Conservation (phyloP, 2,888 invertebrate genomes). For the Ennomos quercinarius region DNA sequence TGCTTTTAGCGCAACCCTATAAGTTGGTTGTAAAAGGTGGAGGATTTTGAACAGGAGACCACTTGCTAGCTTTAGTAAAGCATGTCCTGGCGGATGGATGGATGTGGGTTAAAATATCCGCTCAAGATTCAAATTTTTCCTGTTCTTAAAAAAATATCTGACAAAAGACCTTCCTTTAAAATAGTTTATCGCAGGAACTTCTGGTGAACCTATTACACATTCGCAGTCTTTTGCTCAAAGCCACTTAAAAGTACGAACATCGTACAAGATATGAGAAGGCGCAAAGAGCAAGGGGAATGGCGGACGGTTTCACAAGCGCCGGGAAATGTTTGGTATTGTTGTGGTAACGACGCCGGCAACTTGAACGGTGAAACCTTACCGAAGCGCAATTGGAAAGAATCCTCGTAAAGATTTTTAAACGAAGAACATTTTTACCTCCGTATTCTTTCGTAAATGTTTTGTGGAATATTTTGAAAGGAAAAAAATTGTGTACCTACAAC, state of each 20-base stretch:
- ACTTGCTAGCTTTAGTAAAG: too few species aligned
- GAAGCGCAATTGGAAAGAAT: conserved; percentile 74
- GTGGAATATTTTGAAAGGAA: conserved; percentile 10
- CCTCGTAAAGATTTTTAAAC: conserved; percentile 64
- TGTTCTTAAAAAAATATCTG: too few species aligned
- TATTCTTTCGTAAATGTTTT: conserved; percentile 20
- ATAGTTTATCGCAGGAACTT: too few species aligned
- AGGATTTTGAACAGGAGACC: too few species aligned
- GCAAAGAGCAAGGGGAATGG: conserved; percentile 28
- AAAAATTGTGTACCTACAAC: neutral
- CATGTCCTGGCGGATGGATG: too few species aligned
- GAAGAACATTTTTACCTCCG: conserved; percentile 40
- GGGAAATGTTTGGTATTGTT: conserved; percentile 61
- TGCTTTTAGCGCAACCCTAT: too few species aligned
- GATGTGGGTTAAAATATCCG: too few species aligned
- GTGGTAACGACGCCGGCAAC: conserved; percentile 50
- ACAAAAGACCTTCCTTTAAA: too few species aligned
- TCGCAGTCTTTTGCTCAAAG: conserved; percentile 4
- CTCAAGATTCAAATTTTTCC: too few species aligned
- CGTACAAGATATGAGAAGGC: conserved; percentile 13
- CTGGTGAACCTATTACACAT: too few species aligned
- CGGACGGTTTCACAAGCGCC: conserved; percentile 28
- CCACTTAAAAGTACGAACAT: conserved; percentile 4
- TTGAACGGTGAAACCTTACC: conserved; percentile 70
- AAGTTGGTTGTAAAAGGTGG: too few species aligned